Base-by-base conservation (phyloP, 2,888 invertebrate genomes). In the Euproctis similis region DNA sequence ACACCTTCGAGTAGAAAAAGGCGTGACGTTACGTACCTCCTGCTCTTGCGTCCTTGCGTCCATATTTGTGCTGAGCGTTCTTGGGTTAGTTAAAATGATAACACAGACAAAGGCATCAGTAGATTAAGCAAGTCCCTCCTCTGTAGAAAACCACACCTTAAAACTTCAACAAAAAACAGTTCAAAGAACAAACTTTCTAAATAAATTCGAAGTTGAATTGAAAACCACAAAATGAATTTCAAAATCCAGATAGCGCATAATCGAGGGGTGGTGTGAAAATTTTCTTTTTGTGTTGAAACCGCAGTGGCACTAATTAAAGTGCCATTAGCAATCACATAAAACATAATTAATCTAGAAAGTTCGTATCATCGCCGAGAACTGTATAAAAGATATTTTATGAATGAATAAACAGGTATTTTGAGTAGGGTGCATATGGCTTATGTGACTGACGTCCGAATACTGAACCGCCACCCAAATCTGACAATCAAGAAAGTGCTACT, bases 321-420 rank as follows among this genome's bases (percentile, higher is more conserved):
- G 45, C 47, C 54, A 37, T 54, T 53, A 44, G 34, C 53, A 39
- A 36, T 37, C 31, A 42, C 42, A 46, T 47, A 42, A 47, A 50
- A 47, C 31, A 47, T 52, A 53, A 54, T 53, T 53, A 55, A 54
- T 54, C 53, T 40, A 34, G 3, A 19, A 50, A 54, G 43, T 54
- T 54, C 26, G 26, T 34, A 31, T 38, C 31, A 34, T 21, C 22
- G 26, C 25, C n/a, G 26, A 18, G 23, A 27, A 28, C 29, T 46
- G 43, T 47, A 47, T 51, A 43, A 35, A 42, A 50, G n/a, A 36
- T 50, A 50, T 50, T 50, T 46, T 37, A 40, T 41, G 39, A 39
- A 45, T 39, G 46, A 43, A 35, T 46, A 47, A 50, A 39, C 47
- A 50, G 49, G 47, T 43, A 44, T 30, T 40, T 26, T 22, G 14